These are phyloP conservation scores for Lapara coniferarum DNA, from an alignment of 2,888 invertebrate genomes.

Conservation along the genomic window DNA sequence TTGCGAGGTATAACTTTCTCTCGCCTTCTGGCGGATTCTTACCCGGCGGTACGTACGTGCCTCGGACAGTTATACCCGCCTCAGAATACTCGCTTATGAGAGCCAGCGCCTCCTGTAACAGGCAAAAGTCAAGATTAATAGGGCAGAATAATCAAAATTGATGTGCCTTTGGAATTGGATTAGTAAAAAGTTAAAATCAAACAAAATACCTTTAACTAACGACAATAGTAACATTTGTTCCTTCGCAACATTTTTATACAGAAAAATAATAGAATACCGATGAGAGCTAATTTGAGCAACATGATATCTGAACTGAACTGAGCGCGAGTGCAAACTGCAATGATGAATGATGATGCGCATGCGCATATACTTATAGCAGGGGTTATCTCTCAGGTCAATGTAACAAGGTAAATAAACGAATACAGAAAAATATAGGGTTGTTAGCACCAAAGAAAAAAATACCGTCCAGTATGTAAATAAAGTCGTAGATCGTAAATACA, in stretches of 20 bases:
- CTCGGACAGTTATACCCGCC: slow-evolving; percentile 98
- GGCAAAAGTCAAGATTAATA: neutral
- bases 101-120: slow-evolving; percentile 94
- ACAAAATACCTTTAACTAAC: slow-evolving; percentile 44
- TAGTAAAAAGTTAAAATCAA: slow-evolving; percentile 1
- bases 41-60: slow-evolving; percentile 96
- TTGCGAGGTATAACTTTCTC: slow-evolving; percentile 97
- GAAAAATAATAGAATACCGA: slow-evolving; percentile 67
- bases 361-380: neutral
- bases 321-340: slow-evolving; percentile 44
- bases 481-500: slow-evolving; percentile 35
- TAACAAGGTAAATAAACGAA: slow-evolving; percentile 43
- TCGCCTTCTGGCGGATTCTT: slow-evolving; percentile 96
- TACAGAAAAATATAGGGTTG: slow-evolving; percentile 43
- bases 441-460: slow-evolving; percentile 48
- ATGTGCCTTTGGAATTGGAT: neutral
- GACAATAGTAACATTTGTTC: slow-evolving; percentile 53
- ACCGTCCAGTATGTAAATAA: slow-evolving; percentile 37
- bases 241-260: slow-evolving; percentile 67
- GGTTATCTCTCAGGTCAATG: slow-evolving; percentile 32
- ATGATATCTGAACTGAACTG: slow-evolving; percentile 48
- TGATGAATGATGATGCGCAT: neutral
- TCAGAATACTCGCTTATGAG: slow-evolving; percentile 99
- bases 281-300: slow-evolving; percentile 71
- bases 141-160: no score